These are phyloP conservation scores for Eupithecia centaureata DNA, from an alignment of 2,888 invertebrate species.

Conservation along the genomic window DNA sequence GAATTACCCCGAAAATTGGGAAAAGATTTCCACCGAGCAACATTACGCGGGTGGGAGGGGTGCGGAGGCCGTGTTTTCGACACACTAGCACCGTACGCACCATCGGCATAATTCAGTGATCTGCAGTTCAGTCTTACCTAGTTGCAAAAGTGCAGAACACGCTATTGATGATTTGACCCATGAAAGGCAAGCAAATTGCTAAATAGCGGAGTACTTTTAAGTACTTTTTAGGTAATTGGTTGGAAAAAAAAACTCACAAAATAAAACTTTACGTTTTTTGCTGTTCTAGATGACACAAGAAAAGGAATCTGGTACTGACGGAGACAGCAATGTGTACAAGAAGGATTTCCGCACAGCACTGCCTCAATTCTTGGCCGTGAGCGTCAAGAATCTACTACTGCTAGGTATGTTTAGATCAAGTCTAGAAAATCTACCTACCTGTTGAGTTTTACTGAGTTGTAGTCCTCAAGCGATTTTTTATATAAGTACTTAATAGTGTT, in stretches of 20 bases:
- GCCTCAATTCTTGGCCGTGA: slow-evolving; percentile 91
- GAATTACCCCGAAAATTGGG: no score
- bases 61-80: no score
- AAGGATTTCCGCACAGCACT: slow-evolving; percentile 84
- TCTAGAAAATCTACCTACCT: not conserved
- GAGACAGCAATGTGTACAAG: slow-evolving; percentile 54
- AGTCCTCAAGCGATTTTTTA: not conserved
- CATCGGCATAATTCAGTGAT: no score
- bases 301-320: slow-evolving; percentile 31
- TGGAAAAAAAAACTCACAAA: not conserved
- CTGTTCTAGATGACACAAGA: slow-evolving; percentile 52
- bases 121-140: no score
- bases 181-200: not conserved
- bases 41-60: no score
- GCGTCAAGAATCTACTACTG: slow-evolving; percentile 90
- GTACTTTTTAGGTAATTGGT: not conserved
- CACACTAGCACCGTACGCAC: no score
- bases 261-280: not conserved
- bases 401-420: slow-evolving; percentile 77
- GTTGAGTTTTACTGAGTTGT: not conserved
- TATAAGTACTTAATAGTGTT: no score
- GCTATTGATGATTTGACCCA: not conserved
- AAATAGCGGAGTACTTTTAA: not conserved
- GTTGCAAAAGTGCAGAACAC: not conserved
- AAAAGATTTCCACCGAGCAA: no score